These are phyloP conservation scores for Crypturellus undulatus DNA, from an alignment of 2,113 vertebrate genomes.

Conservation along the genomic window DNA sequence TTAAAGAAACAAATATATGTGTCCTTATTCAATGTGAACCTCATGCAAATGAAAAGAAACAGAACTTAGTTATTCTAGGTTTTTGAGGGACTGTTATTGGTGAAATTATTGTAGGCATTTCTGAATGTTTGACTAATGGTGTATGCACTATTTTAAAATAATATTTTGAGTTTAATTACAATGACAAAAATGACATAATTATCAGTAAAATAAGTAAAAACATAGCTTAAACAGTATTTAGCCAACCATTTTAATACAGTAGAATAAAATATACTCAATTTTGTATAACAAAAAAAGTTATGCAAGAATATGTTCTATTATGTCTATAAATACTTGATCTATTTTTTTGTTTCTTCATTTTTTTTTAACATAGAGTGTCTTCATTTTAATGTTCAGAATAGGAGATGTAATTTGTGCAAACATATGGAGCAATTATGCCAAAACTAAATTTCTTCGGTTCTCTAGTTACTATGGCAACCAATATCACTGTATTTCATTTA, in stretches of 20 bases:
- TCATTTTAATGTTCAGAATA: conserved; percentile 50
- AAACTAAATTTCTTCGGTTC: conserved; percentile 71
- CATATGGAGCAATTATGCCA: conserved; percentile 71
- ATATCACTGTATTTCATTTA: conserved; percentile 66
- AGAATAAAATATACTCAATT: not conserved
- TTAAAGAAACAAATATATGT: not conserved
- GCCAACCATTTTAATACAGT: not conserved
- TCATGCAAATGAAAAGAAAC: not conserved
- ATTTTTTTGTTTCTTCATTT: conserved; percentile 44
- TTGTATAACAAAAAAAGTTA: conserved; percentile 30
- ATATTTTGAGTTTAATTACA: not conserved
- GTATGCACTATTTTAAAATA: conserved; percentile 10
- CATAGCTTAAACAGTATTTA: conserved; percentile 21
- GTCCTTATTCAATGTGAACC: not conserved
- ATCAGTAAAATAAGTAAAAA: not conserved
- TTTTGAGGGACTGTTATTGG: not conserved
- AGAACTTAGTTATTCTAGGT: not conserved
- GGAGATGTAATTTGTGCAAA: conserved; percentile 66
- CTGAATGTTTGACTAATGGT: not conserved
- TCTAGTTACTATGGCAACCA: conserved; percentile 67
- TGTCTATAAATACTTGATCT: not conserved
- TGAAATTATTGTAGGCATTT: not conserved
- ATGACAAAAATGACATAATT: conserved; percentile 2
- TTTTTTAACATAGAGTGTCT: conserved; percentile 37
- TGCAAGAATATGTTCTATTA: not conserved